These are phyloP conservation scores for Ostrea denselamellosa DNA, from an alignment of 1,140 invertebrate genomes.

Conservation along the genomic window DNA sequence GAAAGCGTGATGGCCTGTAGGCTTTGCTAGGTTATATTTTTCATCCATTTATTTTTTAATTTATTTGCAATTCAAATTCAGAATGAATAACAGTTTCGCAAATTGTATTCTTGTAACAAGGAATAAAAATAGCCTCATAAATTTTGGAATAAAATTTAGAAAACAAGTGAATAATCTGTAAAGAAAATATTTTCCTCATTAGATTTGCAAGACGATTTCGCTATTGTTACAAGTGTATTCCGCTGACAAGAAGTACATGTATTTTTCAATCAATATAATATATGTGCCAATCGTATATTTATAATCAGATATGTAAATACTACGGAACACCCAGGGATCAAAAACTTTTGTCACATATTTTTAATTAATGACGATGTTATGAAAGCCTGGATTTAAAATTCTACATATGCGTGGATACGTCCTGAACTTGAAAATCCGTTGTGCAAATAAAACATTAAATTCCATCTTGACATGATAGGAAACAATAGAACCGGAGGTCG, in stretches of 20 bases:
- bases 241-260: neutral
- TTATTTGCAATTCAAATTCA: no score
- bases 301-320: neutral
- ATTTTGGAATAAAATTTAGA: neutral
- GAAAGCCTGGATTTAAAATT: neutral
- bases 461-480: slow-evolving; percentile 21
- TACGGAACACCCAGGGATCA: neutral
- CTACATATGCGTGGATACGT: neutral
- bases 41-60: no score
- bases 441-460: slow-evolving; percentile 31
- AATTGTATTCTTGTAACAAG: neutral
- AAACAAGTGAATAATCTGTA: neutral
- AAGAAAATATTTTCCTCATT: neutral
- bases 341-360: neutral
- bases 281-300: neutral
- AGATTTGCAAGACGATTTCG: neutral
- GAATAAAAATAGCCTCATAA: neutral
- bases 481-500: neutral
- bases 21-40: no score
- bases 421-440: neutral
- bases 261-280: neutral
- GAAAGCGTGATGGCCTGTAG: no score
- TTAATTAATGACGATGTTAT: neutral
- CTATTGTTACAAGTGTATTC: neutral
- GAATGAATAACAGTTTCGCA: no score